phyloP scores from a whole-genome alignment of 2,113 vertebrate genomes.

The Raja brachyura region DNA sequence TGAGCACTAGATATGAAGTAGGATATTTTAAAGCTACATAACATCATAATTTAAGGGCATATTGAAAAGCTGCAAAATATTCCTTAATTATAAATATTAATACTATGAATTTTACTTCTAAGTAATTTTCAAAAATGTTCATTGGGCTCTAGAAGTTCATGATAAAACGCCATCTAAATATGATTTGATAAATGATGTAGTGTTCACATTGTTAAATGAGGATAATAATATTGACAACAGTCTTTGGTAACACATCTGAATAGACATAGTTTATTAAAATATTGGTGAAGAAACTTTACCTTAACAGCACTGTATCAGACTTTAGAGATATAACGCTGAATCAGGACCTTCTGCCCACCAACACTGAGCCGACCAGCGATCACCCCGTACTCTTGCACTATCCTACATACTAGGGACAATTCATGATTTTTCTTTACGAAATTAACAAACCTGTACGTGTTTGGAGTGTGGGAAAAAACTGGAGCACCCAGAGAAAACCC shows the following conservation, averaged over 20 bases:
- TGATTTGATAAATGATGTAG: background rate
- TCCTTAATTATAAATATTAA: background rate
- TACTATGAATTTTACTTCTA: background rate
- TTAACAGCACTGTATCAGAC: too few species aligned
- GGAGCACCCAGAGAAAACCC: too few species aligned
- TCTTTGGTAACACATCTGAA: background rate
- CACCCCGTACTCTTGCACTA: too few species aligned
- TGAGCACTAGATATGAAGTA: background rate
- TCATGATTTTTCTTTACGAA: too few species aligned
- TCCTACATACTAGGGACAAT: too few species aligned
- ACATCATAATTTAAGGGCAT: background rate
- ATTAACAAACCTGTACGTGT: too few species aligned
- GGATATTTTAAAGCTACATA: background rate
- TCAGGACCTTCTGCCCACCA: too few species aligned
- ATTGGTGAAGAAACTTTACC: too few species aligned
- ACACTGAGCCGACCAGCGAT: too few species aligned
- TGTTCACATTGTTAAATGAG: background rate
- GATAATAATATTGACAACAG: background rate
- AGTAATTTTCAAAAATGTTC: background rate
- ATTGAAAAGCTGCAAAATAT: background rate
- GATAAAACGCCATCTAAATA: background rate
- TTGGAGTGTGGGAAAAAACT: too few species aligned
- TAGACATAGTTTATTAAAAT: too few species aligned
- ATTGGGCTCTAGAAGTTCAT: background rate
- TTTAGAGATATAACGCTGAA: too few species aligned